A percentile compares a stretch with the other conserved stretches of the same genome.
These are phyloP conservation scores for Argynnis bischoffii DNA, from an alignment of 2,888 invertebrate species.

Conservation along the genomic window DNA sequence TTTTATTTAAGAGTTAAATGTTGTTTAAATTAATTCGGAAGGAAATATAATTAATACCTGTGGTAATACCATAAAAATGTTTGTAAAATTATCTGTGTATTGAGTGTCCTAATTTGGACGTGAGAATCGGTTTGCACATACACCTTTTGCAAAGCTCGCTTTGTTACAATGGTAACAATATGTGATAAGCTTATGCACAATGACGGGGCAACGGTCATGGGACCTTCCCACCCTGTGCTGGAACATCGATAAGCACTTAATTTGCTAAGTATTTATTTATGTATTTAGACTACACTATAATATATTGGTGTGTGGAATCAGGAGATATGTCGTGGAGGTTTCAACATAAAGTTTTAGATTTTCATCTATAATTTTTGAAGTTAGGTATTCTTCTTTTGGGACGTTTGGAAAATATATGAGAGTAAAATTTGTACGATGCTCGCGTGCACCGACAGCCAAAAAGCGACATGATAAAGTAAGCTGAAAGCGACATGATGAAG, in stretches of 20 bases:
- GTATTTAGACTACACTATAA: not conserved
- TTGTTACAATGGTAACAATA: slow-evolving; percentile 19
- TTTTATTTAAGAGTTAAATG: too few species aligned
- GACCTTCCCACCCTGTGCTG: slow-evolving; percentile 30
- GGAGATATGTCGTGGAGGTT: slow-evolving; percentile 1
- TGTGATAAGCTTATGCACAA: slow-evolving; percentile 27
- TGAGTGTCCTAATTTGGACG: slow-evolving; percentile 6
- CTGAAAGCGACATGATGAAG: too few species aligned
- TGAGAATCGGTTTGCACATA: slow-evolving; percentile 3
- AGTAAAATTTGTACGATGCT: too few species aligned
- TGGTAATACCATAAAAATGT: too few species aligned
- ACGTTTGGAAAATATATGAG: too few species aligned
- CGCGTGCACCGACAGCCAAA: too few species aligned
- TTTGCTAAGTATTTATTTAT: not conserved
- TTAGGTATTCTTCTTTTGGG: too few species aligned
- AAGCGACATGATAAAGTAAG: too few species aligned
- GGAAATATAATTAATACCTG: too few species aligned
- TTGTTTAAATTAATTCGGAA: too few species aligned
- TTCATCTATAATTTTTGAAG: too few species aligned
- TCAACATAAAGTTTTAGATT: too few species aligned
- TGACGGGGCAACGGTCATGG: slow-evolving; percentile 30
- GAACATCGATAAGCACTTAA: slow-evolving; percentile 3
- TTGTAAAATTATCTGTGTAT: not conserved
- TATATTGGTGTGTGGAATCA: not conserved
- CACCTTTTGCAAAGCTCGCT: slow-evolving; percentile 14